These are phyloP conservation scores for Homalodisca vitripennis DNA, from an alignment of 1,140 invertebrate genomes.

Conservation along the genomic window DNA sequence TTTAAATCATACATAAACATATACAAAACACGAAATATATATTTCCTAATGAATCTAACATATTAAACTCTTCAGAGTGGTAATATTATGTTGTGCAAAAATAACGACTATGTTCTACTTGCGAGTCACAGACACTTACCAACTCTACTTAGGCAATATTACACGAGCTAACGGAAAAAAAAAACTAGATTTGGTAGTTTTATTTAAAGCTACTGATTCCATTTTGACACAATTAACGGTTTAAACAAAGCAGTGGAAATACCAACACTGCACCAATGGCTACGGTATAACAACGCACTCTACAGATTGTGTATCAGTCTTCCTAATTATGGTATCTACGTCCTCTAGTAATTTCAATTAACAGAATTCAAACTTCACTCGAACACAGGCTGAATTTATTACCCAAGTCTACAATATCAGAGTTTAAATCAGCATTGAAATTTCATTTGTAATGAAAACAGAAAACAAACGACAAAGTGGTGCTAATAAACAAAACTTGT, in stretches of 20 bases:
- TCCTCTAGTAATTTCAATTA: no score
- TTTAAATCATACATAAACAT: not conserved
- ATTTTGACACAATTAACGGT: not conserved
- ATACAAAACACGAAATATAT: conserved; percentile 6
- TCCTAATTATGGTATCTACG: no score
- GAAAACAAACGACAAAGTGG: no score
- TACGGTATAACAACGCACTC: not conserved
- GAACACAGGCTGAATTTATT: no score
- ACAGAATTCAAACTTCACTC: no score
- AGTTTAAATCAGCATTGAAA: no score
- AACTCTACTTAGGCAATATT: not conserved
- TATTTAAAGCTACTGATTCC: not conserved
- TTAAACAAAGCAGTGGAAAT: not conserved
- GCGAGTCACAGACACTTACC: not conserved
- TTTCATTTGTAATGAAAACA: no score
- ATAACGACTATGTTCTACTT: conserved; percentile 14
- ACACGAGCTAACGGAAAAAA: not conserved
- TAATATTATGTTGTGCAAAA: conserved; percentile 14
- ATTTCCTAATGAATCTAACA: conserved; percentile 12
- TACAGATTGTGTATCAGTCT: not conserved
- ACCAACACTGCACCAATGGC: not conserved
- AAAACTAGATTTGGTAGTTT: not conserved
- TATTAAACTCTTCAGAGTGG: conserved; percentile 11
- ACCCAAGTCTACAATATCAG: no score
- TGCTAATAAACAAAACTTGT: no score